A percentile compares a stretch with the other conserved stretches of the same genome.
phyloP scores from a whole-genome alignment of 2,888 invertebrate species.

The Meganola albula region DNA sequence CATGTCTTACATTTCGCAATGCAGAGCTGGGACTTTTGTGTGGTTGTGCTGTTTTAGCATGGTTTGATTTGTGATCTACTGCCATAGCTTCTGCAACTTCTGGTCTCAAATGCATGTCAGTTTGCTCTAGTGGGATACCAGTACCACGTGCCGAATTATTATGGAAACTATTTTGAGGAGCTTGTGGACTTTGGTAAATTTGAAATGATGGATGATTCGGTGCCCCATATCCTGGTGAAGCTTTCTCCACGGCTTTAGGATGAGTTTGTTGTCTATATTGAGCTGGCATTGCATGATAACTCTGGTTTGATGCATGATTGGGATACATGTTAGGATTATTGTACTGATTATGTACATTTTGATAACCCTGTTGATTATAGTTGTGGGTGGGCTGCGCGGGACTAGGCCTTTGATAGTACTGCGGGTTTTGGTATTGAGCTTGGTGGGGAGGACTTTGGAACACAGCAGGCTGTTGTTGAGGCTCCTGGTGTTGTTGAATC shows the following conservation, averaged over 20 bases:
- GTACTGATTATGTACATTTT: slow-evolving; percentile 53
- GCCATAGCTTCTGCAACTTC: slow-evolving; percentile 37
- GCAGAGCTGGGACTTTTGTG: slow-evolving; percentile 62
- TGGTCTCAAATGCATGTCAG: slow-evolving; percentile 43
- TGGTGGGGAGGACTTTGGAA: slow-evolving; percentile 69
- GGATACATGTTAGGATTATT: slow-evolving; percentile 50
- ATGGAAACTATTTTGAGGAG: slow-evolving; percentile 46
- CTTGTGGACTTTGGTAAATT: slow-evolving; percentile 66
- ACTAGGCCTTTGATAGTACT: slow-evolving; percentile 60
- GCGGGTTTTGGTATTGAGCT: slow-evolving; percentile 58
- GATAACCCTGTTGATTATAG: slow-evolving; percentile 54
- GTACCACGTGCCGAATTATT: slow-evolving; percentile 35
- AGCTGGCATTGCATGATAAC: slow-evolving; percentile 52
- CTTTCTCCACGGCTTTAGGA: slow-evolving; percentile 47
- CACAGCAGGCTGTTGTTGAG: slow-evolving; percentile 38
- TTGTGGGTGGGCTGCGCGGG: slow-evolving; percentile 46
- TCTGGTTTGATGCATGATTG: slow-evolving; percentile 46
- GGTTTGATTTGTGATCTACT: slow-evolving; percentile 40
- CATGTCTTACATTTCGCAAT: slow-evolving; percentile 64
- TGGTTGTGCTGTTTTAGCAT: slow-evolving; percentile 40
- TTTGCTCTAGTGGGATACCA: slow-evolving; percentile 35
- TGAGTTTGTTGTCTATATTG: slow-evolving; percentile 42
- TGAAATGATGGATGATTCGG: slow-evolving; percentile 53
- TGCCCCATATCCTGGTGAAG: slow-evolving; percentile 40
- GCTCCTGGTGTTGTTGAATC: slow-evolving; percentile 33